phyloP scores from a whole-genome alignment of 1,140 invertebrate genomes.

The Hycleus phaleratus region DNA sequence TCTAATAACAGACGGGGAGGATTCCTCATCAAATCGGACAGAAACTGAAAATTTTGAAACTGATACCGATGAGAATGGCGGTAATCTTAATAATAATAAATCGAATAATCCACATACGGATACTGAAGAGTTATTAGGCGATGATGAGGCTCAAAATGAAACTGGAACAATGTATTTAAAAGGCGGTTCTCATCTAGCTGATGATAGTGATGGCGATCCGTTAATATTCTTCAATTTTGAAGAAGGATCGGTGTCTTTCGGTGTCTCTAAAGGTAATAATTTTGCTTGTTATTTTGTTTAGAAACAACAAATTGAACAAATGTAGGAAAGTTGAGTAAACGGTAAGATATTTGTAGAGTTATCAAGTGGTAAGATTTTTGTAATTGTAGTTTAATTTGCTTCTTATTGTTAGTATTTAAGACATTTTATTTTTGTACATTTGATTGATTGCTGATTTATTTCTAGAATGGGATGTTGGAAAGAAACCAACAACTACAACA shows the following conservation, averaged over 20 bases:
- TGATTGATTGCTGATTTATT: constrained; percentile 12
- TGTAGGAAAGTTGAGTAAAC: neutral
- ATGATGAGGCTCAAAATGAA: constrained; percentile 42
- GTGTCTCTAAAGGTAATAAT: constrained; percentile 1
- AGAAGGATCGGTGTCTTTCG: neutral
- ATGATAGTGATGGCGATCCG: neutral
- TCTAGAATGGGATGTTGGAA: constrained; percentile 37
- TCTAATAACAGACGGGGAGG: too few species aligned
- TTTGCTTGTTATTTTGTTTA: constrained; percentile 4
- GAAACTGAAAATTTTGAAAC: constrained; percentile 5
- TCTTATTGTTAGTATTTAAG: neutral
- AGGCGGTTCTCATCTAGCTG: constrained; percentile 31
- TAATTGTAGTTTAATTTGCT: neutral
- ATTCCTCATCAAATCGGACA: neutral
- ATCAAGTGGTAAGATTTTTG: too few species aligned
- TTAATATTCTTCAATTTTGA: neutral
- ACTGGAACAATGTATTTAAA: constrained; percentile 42
- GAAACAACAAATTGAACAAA: neutral
- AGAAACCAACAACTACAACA: constrained; percentile 16
- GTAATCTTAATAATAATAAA: too few species aligned
- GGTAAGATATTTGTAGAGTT: too few species aligned
- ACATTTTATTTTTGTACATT: neutral
- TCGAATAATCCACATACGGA: constrained; percentile 41
- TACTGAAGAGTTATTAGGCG: constrained; percentile 46
- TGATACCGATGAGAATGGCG: neutral